Conservation (phyloP, 2,113 vertebrate species). For the Myiopsitta monachus region DNA sequence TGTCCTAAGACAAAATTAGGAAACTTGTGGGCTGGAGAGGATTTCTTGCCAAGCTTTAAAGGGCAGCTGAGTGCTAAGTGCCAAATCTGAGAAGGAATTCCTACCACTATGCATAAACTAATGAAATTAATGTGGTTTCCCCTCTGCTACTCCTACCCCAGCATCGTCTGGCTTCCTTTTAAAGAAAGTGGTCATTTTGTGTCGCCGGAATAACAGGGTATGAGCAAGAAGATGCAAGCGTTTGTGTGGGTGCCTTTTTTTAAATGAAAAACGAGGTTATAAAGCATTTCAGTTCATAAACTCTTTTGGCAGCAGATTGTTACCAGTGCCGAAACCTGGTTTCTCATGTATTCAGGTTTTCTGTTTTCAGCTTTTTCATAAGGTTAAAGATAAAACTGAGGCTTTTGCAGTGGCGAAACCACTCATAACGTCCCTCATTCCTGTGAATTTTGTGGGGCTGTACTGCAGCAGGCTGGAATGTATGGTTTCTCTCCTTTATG, state of each 20-base stretch:
- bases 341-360: background rate
- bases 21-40: conserved; percentile 45
- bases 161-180: conserved; percentile 12
- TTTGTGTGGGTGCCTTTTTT: background rate
- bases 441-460: background rate
- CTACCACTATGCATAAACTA: conserved; percentile 30
- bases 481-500: background rate
- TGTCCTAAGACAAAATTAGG: conserved; percentile 43
- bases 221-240: background rate
- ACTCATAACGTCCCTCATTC: background rate
- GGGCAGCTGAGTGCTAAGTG: conserved; percentile 27
- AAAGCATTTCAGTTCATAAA: background rate
- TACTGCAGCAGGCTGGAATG: background rate
- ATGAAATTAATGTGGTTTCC: conserved; percentile 65
- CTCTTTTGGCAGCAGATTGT: background rate
- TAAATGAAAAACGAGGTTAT: background rate
- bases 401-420: background rate
- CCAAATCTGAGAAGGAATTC: conserved; percentile 49
- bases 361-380: background rate
- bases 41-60: conserved; percentile 56
- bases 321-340: background rate
- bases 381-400: background rate
- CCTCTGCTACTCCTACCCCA: conserved; percentile 44
- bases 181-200: conserved; percentile 40
- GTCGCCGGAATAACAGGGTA: background rate